Percentiles rank a stretch among this genome's conserved stretches.
These are phyloP conservation scores for Philaethria dido DNA, from an alignment of 2,888 invertebrate genomes.

Conservation along the genomic window DNA sequence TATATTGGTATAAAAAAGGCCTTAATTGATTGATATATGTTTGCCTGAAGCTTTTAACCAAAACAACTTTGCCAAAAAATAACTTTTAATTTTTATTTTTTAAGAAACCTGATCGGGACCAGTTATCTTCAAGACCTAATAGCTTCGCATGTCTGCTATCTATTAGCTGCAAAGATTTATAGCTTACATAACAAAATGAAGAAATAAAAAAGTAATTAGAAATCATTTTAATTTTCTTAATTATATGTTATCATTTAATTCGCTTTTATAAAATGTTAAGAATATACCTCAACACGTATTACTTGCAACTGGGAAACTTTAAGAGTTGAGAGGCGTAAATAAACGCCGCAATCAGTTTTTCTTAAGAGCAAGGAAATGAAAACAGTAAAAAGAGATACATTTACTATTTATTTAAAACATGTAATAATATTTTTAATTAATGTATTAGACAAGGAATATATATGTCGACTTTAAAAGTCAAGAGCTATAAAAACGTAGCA, in stretches of 20 bases:
- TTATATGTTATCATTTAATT: neutral
- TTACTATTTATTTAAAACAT: neutral
- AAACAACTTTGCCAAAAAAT: constrained; percentile 10
- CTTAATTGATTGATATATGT: neutral
- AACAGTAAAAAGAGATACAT: neutral
- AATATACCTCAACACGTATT: too few species aligned
- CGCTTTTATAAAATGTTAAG: too few species aligned
- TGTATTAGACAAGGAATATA: neutral
- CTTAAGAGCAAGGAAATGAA: too few species aligned
- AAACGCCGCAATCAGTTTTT: too few species aligned
- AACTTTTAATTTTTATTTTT: constrained; percentile 2
- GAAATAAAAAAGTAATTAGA: neutral
- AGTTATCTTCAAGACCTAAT: constrained; percentile 27
- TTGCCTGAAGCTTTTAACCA: neutral
- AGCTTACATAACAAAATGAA: neutral
- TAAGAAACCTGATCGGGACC: constrained; percentile 28
- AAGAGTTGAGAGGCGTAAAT: too few species aligned
- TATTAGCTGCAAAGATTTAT: constrained; percentile 28
- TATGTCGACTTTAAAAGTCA: constrained; percentile 13
- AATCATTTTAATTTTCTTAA: neutral
- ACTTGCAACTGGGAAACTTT: too few species aligned
- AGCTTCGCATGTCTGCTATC: constrained; percentile 35
- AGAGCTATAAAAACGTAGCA: constrained; percentile 3
- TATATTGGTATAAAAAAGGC: neutral
- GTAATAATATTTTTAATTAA: neutral